These are phyloP conservation scores for Brachionichthys hirsutus DNA, from an alignment of 2,113 vertebrate species.

Conservation along the genomic window DNA sequence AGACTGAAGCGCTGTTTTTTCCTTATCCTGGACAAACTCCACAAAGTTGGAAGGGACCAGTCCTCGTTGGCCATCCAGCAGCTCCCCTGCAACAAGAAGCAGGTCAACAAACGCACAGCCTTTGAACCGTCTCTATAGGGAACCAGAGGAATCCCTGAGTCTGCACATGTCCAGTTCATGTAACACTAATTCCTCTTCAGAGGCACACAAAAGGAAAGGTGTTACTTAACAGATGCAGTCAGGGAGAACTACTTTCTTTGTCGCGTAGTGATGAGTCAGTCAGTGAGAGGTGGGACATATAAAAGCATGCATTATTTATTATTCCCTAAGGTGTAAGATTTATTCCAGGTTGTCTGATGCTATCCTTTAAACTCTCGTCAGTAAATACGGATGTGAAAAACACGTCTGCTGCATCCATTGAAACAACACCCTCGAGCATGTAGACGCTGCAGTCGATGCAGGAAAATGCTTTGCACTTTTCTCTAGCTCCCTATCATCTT, in stretches of 20 bases:
- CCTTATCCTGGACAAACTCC: slow-evolving; percentile 93
- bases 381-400: slow-evolving; percentile 18
- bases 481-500: too few species aligned
- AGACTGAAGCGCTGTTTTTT: slow-evolving; percentile 68
- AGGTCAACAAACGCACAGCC: neutral
- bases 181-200: slow-evolving; percentile 14
- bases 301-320: slow-evolving; percentile 31
- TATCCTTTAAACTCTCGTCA: slow-evolving; percentile 11
- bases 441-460: slow-evolving; percentile 13
- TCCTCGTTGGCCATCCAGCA: slow-evolving; percentile 95
- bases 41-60: slow-evolving; percentile 98
- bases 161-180: neutral
- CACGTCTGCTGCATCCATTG: too few species aligned
- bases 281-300: slow-evolving; percentile 26
- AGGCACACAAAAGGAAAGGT: slow-evolving; percentile 28
- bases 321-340: slow-evolving; percentile 31
- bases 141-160: too few species aligned
- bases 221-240: slow-evolving; percentile 33
- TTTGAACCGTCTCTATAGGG: too few species aligned
- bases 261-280: slow-evolving; percentile 24
- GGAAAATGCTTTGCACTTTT: slow-evolving; percentile 4
- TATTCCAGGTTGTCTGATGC: slow-evolving; percentile 3
- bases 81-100: slow-evolving; percentile 81
- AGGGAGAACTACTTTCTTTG: slow-evolving; percentile 8
- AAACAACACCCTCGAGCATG: slow-evolving; percentile 25